Evolutionary conservation across 2,888 invertebrate genomes (phyloP), one percentile per base, ranked within the genome.

Genomic region (Opisthograptis luteolata): DNA sequence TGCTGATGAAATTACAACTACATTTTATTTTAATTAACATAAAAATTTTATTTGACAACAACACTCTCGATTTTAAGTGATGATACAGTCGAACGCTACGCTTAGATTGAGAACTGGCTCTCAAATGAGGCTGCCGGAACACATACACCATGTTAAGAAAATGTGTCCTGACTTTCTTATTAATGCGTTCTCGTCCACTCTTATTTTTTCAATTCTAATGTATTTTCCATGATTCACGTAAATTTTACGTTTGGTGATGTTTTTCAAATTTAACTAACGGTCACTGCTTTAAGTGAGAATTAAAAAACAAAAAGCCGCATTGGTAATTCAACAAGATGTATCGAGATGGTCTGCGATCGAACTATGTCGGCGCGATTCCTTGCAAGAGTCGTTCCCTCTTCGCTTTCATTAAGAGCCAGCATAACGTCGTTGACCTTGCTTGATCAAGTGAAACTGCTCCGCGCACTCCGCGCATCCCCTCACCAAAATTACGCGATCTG

Each of bases 151-250:
- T n/a, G n/a, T n/a, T n/a, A n/a, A n/a, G n/a, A n/a, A n/a, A n/a
- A n/a, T 54, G 43, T 42, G 53, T 53, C 47, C 43, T 32, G 55
- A 41, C 50, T 55, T 59, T 60, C 58, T 60, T 68, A 64, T 65
- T 60, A 53, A 48, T 50, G 24, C 27, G 25, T 34, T 27, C 45
- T 37, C 32, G 27, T 41, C 41, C 25, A 27, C 31, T 44, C 17
- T 15, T 37, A 22, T 22, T n/a, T 42, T 42, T 39, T 31, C 2
- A 37, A 43, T 34, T 45, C 42, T 35, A 13, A 35, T 42, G 25
- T 43, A 41, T 44, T 45, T 54, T 46, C 43, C 34, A 42, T 34
- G 28, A 34, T 39, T 39, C 19, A 32, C 32, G 34, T 34, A 17
- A 12, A 28, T 7, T 30, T 31, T 22, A 34, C 22, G 42, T 35